These are phyloP conservation scores for Petrolisthes cinctipes DNA, from an alignment of 2,888 invertebrate species.

Conservation along the genomic window DNA sequence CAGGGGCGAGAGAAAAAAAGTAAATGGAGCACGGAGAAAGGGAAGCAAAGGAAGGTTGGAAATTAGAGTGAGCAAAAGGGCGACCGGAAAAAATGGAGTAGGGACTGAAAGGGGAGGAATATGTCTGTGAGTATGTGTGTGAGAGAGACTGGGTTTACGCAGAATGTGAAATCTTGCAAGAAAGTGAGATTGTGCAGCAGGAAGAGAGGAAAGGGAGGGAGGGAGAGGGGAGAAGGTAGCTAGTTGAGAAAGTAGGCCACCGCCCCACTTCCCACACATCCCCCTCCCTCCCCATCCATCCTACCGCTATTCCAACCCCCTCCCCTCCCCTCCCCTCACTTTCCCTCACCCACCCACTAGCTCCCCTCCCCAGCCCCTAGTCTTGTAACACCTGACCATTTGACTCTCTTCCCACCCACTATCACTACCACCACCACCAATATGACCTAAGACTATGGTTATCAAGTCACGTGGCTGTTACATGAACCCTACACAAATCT, in stretches of 20 bases:
- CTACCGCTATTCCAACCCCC: slow-evolving; percentile 10
- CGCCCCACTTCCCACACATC: slow-evolving; percentile 16
- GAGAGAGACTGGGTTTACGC: too few species aligned
- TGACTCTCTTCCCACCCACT: neutral
- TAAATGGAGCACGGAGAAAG: neutral
- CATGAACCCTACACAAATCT: too few species aligned
- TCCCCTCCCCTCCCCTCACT: slow-evolving; percentile 16
- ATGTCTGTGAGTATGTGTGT: too few species aligned
- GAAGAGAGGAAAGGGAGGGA: neutral
- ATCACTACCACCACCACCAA: neutral
- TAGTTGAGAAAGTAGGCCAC: slow-evolving; percentile 31
- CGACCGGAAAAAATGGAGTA: slow-evolving; percentile 12
- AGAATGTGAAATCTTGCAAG: neutral
- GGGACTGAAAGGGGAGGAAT: neutral
- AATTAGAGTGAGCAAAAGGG: slow-evolving; percentile 6
- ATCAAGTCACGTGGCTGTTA: too few species aligned
- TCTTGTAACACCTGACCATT: neutral
- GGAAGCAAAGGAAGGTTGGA: neutral
- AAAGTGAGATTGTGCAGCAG: neutral
- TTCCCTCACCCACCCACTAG: slow-evolving; percentile 5
- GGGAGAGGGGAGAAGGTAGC: neutral
- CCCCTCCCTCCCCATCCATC: neutral
- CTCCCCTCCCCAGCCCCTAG: slow-evolving; percentile 5
- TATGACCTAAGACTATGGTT: too few species aligned
- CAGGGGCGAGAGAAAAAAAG: neutral